Conservation (phyloP, 2,113 vertebrate genomes). For the Nothoprocta pentlandii region DNA sequence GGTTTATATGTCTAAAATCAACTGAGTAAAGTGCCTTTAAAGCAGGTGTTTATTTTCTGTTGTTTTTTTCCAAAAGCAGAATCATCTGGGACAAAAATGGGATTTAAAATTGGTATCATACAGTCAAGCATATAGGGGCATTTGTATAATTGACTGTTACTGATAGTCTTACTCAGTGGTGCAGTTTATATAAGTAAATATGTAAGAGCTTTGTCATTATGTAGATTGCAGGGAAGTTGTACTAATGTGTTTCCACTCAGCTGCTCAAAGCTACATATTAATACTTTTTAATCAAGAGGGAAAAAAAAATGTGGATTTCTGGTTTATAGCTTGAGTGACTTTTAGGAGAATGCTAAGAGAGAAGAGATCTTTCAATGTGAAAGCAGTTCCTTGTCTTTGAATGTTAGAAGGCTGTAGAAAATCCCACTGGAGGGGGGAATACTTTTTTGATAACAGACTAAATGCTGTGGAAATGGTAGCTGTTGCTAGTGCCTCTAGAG, state of each 20-base stretch:
- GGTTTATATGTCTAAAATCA: background rate
- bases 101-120: background rate
- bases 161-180: background rate
- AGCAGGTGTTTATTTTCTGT: background rate
- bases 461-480: background rate
- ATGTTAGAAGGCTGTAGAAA: background rate
- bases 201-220: background rate
- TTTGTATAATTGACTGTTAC: slow-evolving; percentile 17
- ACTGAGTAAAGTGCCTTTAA: background rate
- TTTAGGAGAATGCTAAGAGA: background rate
- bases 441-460: background rate
- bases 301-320: background rate
- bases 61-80: background rate
- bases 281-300: background rate
- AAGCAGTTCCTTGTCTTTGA: background rate
- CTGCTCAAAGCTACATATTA: background rate
- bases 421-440: background rate
- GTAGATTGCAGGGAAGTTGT: background rate
- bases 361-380: background rate
- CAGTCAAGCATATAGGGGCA: background rate
- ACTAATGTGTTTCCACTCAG: slow-evolving; percentile 19
- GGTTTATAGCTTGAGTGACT: background rate
- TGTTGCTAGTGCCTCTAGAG: background rate
- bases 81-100: background rate
- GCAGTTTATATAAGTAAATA: background rate